Evolutionary conservation across 2,113 vertebrate genomes (phyloP).

Genomic region (Narcine bancroftii): DNA sequence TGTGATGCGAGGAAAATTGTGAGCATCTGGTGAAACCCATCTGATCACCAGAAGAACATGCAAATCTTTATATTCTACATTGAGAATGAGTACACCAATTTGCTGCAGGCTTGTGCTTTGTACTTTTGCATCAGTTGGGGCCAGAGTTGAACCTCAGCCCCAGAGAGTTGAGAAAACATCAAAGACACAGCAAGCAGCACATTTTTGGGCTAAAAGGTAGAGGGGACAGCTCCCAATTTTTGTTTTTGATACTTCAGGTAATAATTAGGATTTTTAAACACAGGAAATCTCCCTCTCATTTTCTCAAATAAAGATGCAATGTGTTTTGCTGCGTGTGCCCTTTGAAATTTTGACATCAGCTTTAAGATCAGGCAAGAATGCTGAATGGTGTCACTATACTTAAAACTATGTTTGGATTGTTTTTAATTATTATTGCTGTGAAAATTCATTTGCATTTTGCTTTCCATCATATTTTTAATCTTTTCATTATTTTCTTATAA

Average conservation of each 20-base stretch:
- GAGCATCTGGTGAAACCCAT: too few species aligned
- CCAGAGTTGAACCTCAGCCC: background rate
- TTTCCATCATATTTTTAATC: too few species aligned
- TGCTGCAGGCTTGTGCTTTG: background rate
- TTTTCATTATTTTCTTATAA: background rate
- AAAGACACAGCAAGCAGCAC: too few species aligned
- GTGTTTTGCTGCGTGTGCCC: background rate
- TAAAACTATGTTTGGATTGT: background rate
- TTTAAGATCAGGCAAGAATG: background rate
- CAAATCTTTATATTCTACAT: background rate
- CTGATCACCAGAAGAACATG: too few species aligned
- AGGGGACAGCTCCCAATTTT: background rate
- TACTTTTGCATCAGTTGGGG: background rate
- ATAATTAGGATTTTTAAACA: background rate
- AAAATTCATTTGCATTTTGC: background rate
- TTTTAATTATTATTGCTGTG: background rate
- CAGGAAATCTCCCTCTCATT: background rate
- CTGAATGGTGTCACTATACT: background rate
- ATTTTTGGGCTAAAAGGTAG: background rate
- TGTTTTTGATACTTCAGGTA: background rate
- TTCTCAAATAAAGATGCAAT: background rate
- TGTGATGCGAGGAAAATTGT: too few species aligned
- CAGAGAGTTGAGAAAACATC: background rate
- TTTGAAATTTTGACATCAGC: background rate
- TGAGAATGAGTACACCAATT: background rate